phyloP scores from a whole-genome alignment of 2,113 vertebrate species.

The Otolemur garnettii region DNA sequence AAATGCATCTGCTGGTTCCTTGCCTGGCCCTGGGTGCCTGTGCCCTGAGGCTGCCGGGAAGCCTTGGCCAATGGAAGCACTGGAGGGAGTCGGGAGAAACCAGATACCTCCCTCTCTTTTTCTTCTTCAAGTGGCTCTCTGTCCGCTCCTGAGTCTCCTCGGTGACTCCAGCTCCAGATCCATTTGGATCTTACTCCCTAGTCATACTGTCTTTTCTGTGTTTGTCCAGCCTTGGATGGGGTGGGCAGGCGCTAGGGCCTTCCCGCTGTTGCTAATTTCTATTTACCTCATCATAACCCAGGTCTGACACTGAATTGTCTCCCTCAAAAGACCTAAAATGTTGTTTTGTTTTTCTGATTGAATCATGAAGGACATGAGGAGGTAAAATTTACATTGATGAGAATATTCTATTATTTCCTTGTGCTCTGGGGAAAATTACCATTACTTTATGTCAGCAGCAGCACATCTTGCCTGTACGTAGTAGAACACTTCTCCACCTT shows the following conservation, averaged over 20 bases:
- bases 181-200: background rate
- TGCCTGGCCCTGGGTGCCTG: background rate
- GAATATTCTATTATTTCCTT: background rate
- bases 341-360: background rate
- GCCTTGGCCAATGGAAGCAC: background rate
- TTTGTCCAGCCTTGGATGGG: background rate
- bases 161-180: background rate
- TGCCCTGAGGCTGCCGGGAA: background rate
- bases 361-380: background rate
- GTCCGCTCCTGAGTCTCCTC: background rate
- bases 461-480: background rate
- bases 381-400: background rate
- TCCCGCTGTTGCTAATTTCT: background rate
- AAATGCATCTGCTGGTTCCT: constrained; percentile 41
- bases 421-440: background rate
- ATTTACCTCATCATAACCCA: background rate
- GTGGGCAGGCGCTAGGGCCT: background rate
- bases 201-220: background rate
- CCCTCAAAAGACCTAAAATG: background rate
- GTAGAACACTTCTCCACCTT: background rate
- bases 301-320: background rate
- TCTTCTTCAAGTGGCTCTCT: background rate
- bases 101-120: background rate
- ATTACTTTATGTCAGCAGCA: background rate
- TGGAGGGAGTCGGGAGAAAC: background rate